Base-by-base conservation (phyloP, 2,113 vertebrate genomes). In the Pseudorectes ferrugineus region DNA sequence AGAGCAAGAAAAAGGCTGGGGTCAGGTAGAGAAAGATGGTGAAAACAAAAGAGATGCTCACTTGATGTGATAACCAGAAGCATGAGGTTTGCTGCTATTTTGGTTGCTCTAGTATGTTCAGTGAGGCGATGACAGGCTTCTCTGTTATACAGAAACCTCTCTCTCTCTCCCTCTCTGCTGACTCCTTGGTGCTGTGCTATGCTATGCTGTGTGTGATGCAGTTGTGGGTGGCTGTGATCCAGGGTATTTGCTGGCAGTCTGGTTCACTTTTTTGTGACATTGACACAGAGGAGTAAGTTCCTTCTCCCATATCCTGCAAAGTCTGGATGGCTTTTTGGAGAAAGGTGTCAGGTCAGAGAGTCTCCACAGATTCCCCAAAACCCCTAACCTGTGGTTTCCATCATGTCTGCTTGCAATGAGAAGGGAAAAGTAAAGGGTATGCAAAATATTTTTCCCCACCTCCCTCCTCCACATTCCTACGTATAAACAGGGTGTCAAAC, bases 301-400 rank as follows among this genome's bases (percentile, higher is more conserved):
- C 94, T 97, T 96, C 97, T 97, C 96, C 97, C 48, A 48, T 24
- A 48, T 4, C 16, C 14, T 36, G 80, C 77, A 95, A 98, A 91
- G 75, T 98, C 97, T 89, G 48, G 95, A 95, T 73, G 98, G 96
- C 31, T 81, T 83, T 98, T 95, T 98, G 96, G n/a, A 98, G 97
- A 36, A 98, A 81, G 38, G 89, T 61, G 95, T 96, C 62, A 98
- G 85, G 75, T 97, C 96, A n/a, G 97, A 91, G 15, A 97, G 88
- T 68, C 88, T 97, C 40, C 62, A 79, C 29, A 97, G 29, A 96
- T 96, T 92, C 96, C 96, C 52, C 95, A 89, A 98, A 97, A 72
- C 96, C 92, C 11, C 45, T 96, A 86, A 0, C 96, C 97, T 96
- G 98, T 97, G 12, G 95, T 42, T 89, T 98, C 95, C 72, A 97